A percentile compares a stretch with the other conserved stretches of the same genome.
Evolutionary conservation across 2,113 vertebrate genomes (phyloP).

Genomic region (Spermophilus dauricus): DNA sequence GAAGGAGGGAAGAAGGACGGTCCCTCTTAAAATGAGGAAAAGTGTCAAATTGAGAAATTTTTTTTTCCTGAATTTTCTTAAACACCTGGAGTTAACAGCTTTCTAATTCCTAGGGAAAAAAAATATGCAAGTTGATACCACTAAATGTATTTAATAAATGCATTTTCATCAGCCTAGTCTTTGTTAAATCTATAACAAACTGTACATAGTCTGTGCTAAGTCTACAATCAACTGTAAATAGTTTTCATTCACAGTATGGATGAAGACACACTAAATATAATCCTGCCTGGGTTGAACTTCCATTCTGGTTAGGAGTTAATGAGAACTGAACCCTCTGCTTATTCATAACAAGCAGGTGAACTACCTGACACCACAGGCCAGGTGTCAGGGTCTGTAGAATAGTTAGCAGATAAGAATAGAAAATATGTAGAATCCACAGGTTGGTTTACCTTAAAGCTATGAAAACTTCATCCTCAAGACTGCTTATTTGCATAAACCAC

Average conservation of each 20-base stretch:
- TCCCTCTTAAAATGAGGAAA: not conserved
- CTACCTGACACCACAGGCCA: not conserved
- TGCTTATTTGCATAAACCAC: not conserved
- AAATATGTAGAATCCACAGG: not conserved
- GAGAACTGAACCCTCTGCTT: not conserved
- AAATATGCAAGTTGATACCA: not conserved
- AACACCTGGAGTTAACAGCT: not conserved
- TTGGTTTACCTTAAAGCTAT: not conserved
- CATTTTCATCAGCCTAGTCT: not conserved
- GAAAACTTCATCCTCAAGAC: not conserved
- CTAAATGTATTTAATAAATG: not conserved
- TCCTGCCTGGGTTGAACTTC: not conserved
- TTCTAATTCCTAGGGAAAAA: not conserved
- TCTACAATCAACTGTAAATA: not conserved
- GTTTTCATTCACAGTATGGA: not conserved
- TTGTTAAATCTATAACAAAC: not conserved
- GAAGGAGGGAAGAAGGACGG: not conserved
- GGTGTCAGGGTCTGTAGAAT: not conserved
- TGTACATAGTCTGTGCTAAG: not conserved
- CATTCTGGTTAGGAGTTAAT: not conserved
- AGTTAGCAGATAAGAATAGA: not conserved
- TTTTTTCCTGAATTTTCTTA: constrained; percentile 15
- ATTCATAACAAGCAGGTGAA: not conserved
- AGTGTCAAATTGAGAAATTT: not conserved
- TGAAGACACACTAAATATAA: not conserved